Evolutionary conservation across 2,797 vertebrate genomes (phyloP).

Genomic region (Coreius guichenoti): DNA sequence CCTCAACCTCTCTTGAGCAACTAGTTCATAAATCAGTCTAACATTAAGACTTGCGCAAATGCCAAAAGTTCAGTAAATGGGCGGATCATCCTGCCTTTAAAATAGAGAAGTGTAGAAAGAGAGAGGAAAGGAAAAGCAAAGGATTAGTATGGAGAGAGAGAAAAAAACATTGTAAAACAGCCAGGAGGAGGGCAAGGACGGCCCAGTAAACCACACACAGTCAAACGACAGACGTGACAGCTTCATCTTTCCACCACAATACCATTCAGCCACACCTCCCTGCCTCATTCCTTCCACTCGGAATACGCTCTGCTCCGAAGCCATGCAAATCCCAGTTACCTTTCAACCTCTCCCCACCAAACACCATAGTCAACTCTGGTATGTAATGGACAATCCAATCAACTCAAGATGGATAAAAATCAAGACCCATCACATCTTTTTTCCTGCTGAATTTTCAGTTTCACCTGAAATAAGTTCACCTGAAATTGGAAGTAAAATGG

Average conservation of each 20-base stretch:
- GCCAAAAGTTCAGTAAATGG: background rate
- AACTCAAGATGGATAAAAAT: background rate
- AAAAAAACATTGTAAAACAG: conserved; percentile 26
- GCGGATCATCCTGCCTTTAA: conserved; percentile 7
- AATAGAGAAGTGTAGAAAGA: background rate
- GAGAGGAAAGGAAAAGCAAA: background rate
- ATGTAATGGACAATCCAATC: background rate
- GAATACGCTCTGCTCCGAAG: background rate
- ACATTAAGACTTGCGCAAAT: background rate
- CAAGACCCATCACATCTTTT: background rate
- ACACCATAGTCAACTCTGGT: background rate
- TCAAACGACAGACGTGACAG: conserved; percentile 1
- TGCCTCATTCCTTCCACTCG: background rate
- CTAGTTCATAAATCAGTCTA: background rate
- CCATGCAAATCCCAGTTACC: background rate
- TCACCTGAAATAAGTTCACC: background rate
- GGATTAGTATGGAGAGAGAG: conserved; percentile 6
- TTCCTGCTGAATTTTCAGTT: too few relatives aligned
- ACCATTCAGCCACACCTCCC: background rate
- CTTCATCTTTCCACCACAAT: conserved; percentile 21
- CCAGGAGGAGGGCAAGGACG: conserved; percentile 1
- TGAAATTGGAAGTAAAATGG: background rate
- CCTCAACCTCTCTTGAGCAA: background rate
- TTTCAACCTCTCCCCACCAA: background rate
- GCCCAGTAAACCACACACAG: conserved; percentile 5